Evolutionary conservation across 1,140 invertebrate genomes (phyloP).

Genomic region (Amyelois transitella): DNA sequence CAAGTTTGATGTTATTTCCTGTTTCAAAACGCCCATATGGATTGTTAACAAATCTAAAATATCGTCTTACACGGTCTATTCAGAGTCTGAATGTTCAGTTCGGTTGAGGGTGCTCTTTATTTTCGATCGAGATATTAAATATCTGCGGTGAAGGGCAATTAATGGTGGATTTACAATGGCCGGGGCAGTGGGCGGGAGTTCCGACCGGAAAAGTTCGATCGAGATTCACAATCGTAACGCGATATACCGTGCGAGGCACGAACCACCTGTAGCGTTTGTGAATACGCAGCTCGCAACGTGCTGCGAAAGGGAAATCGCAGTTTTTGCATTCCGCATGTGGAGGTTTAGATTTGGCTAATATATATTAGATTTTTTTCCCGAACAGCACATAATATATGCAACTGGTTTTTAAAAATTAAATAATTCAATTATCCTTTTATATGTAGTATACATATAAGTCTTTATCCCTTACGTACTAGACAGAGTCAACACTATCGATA

Average conservation of each 20-base stretch:
- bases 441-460: not conserved
- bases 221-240: constrained; percentile 47
- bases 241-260: constrained; percentile 40
- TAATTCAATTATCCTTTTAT: not conserved
- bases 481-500: too few relatives aligned
- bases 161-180: constrained; percentile 50
- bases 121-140: constrained; percentile 54
- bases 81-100: constrained; percentile 51
- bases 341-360: not conserved
- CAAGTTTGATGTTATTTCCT: constrained; percentile 59
- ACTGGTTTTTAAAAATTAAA: too few relatives aligned
- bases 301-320: constrained; percentile 17
- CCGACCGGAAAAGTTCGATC: constrained; percentile 67
- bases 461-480: not conserved
- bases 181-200: constrained; percentile 53
- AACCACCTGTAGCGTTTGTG: constrained; percentile 46
- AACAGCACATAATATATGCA: too few relatives aligned
- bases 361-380: not conserved
- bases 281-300: not conserved
- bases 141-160: constrained; percentile 58
- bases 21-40: constrained; percentile 55
- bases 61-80: constrained; percentile 48
- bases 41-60: constrained; percentile 62
- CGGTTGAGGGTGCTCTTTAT: constrained; percentile 50
- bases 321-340: constrained; percentile 16